These are phyloP conservation scores for Hassar affinis DNA, from an alignment of 2,113 vertebrate species.

Conservation along the genomic window DNA sequence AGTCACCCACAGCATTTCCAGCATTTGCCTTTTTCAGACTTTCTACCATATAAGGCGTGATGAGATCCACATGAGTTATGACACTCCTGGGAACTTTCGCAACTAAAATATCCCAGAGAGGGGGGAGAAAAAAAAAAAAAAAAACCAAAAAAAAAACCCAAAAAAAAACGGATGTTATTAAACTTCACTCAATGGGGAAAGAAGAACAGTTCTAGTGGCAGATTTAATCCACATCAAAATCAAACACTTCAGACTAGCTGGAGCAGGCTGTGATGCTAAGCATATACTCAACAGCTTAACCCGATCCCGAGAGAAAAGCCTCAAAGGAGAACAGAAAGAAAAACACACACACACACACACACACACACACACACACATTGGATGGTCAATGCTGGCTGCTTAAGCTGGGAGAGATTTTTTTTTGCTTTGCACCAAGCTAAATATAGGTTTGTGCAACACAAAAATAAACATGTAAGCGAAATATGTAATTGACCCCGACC, in stretches of 20 bases:
- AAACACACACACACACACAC: background rate
- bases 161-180: constrained; percentile 59
- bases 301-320: constrained; percentile 35
- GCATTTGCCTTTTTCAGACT: constrained; percentile 58
- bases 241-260: constrained; percentile 42
- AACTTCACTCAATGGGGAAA: constrained; percentile 50
- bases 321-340: constrained; percentile 26
- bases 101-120: constrained; percentile 58
- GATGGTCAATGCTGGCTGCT: constrained; percentile 22
- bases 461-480: constrained; percentile 22
- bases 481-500: constrained; percentile 53
- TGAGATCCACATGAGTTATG: constrained; percentile 60
- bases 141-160: too few species aligned
- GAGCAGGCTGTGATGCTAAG: constrained; percentile 38
- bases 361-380: background rate
- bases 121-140: constrained; percentile 33
- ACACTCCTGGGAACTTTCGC: constrained; percentile 59
- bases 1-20: constrained; percentile 54
- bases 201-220: constrained; percentile 45
- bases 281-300: constrained; percentile 35
- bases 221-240: constrained; percentile 45
- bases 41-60: constrained; percentile 63
- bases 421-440: constrained; percentile 27
- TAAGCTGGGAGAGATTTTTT: constrained; percentile 25
- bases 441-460: constrained; percentile 35